phyloP scores from a whole-genome alignment of 2,888 invertebrate genomes.

The Patella caerulea region DNA sequence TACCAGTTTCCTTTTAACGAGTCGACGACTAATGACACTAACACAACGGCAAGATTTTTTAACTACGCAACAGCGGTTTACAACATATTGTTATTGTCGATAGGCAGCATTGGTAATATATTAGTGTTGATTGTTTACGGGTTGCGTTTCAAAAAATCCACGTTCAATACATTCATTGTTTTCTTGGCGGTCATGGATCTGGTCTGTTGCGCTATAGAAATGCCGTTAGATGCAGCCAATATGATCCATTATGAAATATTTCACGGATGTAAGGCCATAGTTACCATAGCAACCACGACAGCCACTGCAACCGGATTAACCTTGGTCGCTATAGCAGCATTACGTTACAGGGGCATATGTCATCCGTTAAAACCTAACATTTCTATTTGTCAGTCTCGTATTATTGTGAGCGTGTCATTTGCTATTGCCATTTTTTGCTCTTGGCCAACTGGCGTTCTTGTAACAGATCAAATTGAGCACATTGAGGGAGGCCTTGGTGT shows the following conservation, averaged over 20 bases:
- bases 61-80: neutral
- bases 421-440: neutral
- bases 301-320: neutral
- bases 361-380: conserved; percentile 1
- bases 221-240: neutral
- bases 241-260: neutral
- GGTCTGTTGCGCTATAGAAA: neutral
- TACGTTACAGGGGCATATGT: neutral
- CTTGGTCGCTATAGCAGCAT: neutral
- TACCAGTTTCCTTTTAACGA: too few relatives aligned
- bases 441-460: neutral
- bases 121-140: neutral
- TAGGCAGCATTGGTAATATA: neutral
- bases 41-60: neutral
- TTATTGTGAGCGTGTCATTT: neutral
- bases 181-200: neutral
- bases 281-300: conserved; percentile 1
- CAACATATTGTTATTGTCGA: neutral
- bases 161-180: neutral
- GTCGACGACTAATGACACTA: neutral
- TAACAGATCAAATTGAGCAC: neutral
- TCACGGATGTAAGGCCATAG: neutral
- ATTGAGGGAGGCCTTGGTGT: neutral
- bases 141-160: neutral
- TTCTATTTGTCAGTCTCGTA: neutral